phyloP scores from a whole-genome alignment of 1,140 invertebrate species.

The Plodia interpunctella region DNA sequence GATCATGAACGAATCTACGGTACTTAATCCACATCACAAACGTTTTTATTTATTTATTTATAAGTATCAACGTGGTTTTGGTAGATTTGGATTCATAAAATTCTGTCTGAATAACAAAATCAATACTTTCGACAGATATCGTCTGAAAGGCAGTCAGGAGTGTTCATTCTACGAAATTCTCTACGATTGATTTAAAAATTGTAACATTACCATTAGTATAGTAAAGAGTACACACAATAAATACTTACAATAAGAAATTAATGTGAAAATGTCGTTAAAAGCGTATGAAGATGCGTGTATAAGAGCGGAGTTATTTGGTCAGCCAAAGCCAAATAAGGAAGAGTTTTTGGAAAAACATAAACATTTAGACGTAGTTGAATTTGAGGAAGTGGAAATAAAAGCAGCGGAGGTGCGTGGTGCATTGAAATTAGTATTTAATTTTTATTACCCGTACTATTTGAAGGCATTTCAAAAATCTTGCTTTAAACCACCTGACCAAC shows the following conservation, averaged over 20 bases:
- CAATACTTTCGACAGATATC: conserved; percentile 5
- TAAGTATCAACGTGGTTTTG: too few species aligned
- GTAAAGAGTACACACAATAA: too few species aligned
- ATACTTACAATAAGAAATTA: neutral
- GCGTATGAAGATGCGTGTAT: conserved; percentile 85
- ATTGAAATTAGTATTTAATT: too few species aligned
- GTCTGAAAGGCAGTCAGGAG: neutral
- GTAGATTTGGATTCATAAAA: too few species aligned
- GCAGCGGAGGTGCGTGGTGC: conserved; percentile 73
- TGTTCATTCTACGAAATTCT: neutral
- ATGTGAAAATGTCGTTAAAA: conserved; percentile 73
- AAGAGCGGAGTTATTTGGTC: conserved; percentile 84
- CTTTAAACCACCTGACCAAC: too few species aligned
- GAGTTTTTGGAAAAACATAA: conserved; percentile 79
- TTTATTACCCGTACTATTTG: too few species aligned
- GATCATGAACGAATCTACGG: too few species aligned
- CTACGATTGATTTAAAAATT: neutral
- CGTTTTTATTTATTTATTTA: too few species aligned
- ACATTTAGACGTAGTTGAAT: conserved; percentile 65
- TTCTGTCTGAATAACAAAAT: neutral
- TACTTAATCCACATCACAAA: too few species aligned
- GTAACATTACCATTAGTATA: too few species aligned
- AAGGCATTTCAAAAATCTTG: too few species aligned
- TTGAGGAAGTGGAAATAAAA: conserved; percentile 73
- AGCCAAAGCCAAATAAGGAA: conserved; percentile 80